Conservation (phyloP, 2,888 invertebrate genomes). For the Cosmopolites sordidus region DNA sequence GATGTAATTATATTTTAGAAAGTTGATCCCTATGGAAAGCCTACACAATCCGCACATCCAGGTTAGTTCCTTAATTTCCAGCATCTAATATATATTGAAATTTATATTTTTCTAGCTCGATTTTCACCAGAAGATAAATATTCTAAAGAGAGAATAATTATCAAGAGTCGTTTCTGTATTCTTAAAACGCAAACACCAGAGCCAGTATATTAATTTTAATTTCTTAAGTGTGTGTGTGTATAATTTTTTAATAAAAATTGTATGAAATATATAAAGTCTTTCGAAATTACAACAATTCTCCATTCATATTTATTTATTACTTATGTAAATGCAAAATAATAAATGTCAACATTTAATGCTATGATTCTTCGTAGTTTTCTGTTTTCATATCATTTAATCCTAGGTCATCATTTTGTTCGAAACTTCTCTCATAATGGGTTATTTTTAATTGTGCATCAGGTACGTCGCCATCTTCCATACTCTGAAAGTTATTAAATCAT, state of each 20-base stretch:
- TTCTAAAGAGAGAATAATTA: conserved; percentile 34
- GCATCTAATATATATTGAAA: not conserved
- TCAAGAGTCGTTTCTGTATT: conserved; percentile 32
- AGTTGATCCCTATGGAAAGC: conserved; percentile 31
- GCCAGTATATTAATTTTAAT: conserved; percentile 31
- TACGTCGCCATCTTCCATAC: conserved; percentile 63
- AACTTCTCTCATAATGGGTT: conserved; percentile 73
- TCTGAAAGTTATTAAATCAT: conserved; percentile 51
- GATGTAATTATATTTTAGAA: conserved; percentile 26
- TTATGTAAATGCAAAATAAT: not conserved
- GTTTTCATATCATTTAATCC: conserved; percentile 96
- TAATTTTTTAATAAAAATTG: not conserved
- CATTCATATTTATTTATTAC: not conserved
- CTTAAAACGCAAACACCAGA: conserved; percentile 34
- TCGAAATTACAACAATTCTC: not conserved
- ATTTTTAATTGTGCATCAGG: conserved; percentile 69
- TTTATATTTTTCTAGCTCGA: conserved; percentile 29
- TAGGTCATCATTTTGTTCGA: conserved; percentile 91
- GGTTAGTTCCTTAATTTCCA: conserved; percentile 23
- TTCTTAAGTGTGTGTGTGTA: not conserved
- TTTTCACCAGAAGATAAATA: conserved; percentile 37
- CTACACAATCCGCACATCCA: conserved; percentile 36
- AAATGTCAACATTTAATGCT: not conserved
- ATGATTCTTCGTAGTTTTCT: conserved; percentile 63
- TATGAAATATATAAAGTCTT: too few relatives aligned